phyloP scores from a whole-genome alignment of 2,113 vertebrate genomes.

The Phodopus roborovskii region DNA sequence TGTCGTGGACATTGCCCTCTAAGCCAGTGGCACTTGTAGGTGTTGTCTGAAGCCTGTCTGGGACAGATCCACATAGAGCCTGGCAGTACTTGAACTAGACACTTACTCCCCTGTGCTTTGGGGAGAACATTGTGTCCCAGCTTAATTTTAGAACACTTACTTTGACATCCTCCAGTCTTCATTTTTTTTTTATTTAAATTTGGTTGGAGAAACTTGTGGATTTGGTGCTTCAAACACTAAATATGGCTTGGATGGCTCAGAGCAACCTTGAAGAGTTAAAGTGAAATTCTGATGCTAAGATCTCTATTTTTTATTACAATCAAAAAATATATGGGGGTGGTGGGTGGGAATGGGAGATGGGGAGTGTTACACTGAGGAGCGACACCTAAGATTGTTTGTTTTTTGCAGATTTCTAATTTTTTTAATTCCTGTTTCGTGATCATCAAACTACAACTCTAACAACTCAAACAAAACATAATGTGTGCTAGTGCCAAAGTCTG shows the following conservation, averaged over 20 bases:
- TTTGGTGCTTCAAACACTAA: constrained; percentile 72
- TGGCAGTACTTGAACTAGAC: constrained; percentile 78
- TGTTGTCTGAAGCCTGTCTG: constrained; percentile 49
- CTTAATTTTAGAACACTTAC: constrained; percentile 65
- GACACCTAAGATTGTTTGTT: constrained; percentile 65
- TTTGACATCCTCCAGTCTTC: constrained; percentile 71
- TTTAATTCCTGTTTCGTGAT: constrained; percentile 34
- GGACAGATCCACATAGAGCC: constrained; percentile 61
- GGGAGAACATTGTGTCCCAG: constrained; percentile 74
- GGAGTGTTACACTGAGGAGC: constrained; percentile 55
- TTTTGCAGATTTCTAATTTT: constrained; percentile 72
- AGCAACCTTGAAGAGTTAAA: constrained; percentile 73
- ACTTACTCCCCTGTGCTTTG: constrained; percentile 45
- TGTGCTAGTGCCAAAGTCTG: constrained; percentile 80
- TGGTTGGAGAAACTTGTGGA: constrained; percentile 73
- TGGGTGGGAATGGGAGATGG: constrained; percentile 37
- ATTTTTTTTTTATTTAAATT: constrained; percentile 72
- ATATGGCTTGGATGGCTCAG: constrained; percentile 64
- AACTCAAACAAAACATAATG: constrained; percentile 57
- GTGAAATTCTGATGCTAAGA: constrained; percentile 59
- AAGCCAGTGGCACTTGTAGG: constrained; percentile 38
- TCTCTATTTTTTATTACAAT: constrained; percentile 76
- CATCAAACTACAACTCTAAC: constrained; percentile 47
- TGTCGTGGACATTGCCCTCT: constrained; percentile 63
- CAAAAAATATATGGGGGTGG: constrained; percentile 49